A percentile compares a stretch with the other conserved stretches of the same genome.
These are phyloP conservation scores for Hestina assimilis DNA, from an alignment of 1,140 invertebrate species.

Conservation along the genomic window DNA sequence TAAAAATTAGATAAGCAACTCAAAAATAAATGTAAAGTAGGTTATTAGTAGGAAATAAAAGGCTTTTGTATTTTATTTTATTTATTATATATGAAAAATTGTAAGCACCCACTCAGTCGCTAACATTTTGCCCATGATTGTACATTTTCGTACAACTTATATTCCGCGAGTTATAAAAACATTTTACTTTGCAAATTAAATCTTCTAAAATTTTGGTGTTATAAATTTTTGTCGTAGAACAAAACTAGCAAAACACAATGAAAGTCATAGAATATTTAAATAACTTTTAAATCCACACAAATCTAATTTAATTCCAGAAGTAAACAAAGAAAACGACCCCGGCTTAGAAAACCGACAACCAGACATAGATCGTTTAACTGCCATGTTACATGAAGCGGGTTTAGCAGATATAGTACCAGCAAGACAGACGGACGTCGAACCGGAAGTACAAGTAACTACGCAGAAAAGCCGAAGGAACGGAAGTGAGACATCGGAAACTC, in stretches of 20 bases:
- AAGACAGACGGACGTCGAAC: background rate
- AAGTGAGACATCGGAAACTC: constrained; percentile 51
- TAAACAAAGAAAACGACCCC: constrained; percentile 54
- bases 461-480: constrained; percentile 2
- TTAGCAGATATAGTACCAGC: constrained; percentile 35
- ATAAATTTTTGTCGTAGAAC: background rate
- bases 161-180: too few species aligned
- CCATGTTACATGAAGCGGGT: constrained; percentile 45
- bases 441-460: background rate
- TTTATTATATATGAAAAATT: too few species aligned
- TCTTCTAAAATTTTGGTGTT: background rate
- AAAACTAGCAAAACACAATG: background rate
- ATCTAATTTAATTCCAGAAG: constrained; percentile 26
- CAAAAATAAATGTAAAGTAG: too few species aligned
- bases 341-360: constrained; percentile 19
- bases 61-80: too few species aligned
- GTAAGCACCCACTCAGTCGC: too few species aligned
- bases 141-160: too few species aligned
- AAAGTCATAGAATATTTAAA: too few species aligned
- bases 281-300: too few species aligned
- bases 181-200: background rate
- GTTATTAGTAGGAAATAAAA: too few species aligned
- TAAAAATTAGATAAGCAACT: too few species aligned
- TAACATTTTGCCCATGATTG: too few species aligned
- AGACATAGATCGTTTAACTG: constrained; percentile 11